Evolutionary conservation across 2,113 vertebrate species (phyloP), one percentile per base, ranked within the genome.

Genomic region (Phaethornis superciliosus): DNA sequence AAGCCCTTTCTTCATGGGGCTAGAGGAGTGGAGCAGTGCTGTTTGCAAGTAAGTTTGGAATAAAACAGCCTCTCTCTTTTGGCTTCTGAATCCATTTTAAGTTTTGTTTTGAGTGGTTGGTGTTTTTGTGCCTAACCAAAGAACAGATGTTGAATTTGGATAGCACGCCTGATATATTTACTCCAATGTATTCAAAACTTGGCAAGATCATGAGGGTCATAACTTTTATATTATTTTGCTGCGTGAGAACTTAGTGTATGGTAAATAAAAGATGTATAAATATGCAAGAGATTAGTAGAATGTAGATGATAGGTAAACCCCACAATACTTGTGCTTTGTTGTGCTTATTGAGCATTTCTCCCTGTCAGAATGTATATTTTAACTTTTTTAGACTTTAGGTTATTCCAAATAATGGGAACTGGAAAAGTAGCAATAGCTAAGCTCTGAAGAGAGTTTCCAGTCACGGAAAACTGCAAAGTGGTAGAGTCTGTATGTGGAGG

Each of bases 101-200:
- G 92, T 83, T 87, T 90, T 96, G 91, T 93, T 96, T 96, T 72
- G 88, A 62, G 69, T 92, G 56, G 47, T 58, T 96, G 70, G 75
- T 81, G 67, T 42, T 74, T 95, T 93, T 94, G 88, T 95, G 54
- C 75, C 37, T 84, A 92, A 91, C 69, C 33, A 13, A 94, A 95
- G 77, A 97, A 91, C 91, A 97, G 94, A 95, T 95, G 96, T 92
- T 94, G 85, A 79, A 74, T 82, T 95, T 97, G 95, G 95, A 95
- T 86, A 95, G 72, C 28, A 9, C 0, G 37, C 47, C 79, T 88
- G 37, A 47, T 81, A 28, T 95, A 44, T 96, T 95, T 96, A 95
- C 93, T 96, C 84, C 59, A 87, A 1, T 52, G 30, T 96, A 68
- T 71, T 92, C 37, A 78, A 92, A 93, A 78, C n/a, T 92, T 96